Evolutionary conservation across 2,797 vertebrate species (phyloP), one percentile per base, ranked within the genome.

Genomic region (Melanotaenia parkinsoni): DNA sequence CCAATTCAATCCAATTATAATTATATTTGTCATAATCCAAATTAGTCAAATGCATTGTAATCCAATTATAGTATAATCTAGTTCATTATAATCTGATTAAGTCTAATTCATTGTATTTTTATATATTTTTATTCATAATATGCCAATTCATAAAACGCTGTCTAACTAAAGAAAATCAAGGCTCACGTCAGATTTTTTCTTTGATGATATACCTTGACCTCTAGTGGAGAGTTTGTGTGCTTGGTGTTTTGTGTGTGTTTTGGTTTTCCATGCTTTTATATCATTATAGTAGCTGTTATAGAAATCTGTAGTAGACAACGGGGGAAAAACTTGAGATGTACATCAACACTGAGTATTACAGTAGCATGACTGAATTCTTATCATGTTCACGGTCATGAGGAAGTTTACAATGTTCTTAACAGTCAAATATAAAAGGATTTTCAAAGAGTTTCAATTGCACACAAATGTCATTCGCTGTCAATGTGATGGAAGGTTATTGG

Each of bases 341-440:
- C 53, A 45, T 40, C 54, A 38, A 22, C 9, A 1, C 58, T 47
- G 43, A 50, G 16, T 32, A 45, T 37, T 26, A n/a, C n/a, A n/a
- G n/a, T 53, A 70, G 28, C 24, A 7, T 69, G 76, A 76, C 45
- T 76, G 60, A 70, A 82, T 70, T 77, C 69, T 77, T 72, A 74
- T 82, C 73, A 64, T 60, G 37, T 32, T 40, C 53, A 67, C 1
- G 63, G 81, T 80, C 71, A 68, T 6, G 53, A 37, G 35, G 61
- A 70, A 37, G 69, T 72, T 78, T 66, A 76, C 72, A 28, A 26
- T 70, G 58, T 76, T 77, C 37, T 24, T 80, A 69, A 67, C 68
- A 63, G 64, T 73, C 72, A 64, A 40, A 51, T 33, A 76, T 80
- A 61, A 50, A 45, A 74, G 80, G 73, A 63, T 72, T 81, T 70